Evolutionary conservation across 1,140 invertebrate genomes (phyloP).

Genomic region (Solenopsis fugax): DNA sequence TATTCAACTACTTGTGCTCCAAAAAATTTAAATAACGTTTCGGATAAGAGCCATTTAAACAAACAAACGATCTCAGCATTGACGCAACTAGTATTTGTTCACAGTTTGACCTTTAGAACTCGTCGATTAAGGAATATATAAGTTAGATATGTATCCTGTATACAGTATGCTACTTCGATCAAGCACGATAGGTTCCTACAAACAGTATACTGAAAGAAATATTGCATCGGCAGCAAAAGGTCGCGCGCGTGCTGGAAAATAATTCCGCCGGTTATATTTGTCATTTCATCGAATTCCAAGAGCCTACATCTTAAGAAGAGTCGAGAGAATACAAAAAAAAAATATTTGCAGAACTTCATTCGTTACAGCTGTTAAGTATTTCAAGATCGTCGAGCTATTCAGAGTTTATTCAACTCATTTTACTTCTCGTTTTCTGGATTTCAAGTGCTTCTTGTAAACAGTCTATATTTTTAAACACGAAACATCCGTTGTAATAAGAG

Average conservation of each 20-base stretch:
- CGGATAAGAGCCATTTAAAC: not conserved
- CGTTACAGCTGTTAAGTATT: not conserved
- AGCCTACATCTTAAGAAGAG: not conserved
- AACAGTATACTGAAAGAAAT: not conserved
- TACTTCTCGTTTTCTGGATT: not conserved
- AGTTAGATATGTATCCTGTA: not conserved
- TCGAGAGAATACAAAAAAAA: not conserved
- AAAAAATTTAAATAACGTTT: slow-evolving; percentile 1
- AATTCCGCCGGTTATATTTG: slow-evolving; percentile 10
- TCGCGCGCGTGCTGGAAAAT: not conserved
- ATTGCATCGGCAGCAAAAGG: slow-evolving; percentile 32
- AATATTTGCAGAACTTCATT: not conserved
- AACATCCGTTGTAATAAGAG: not conserved
- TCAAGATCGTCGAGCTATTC: not conserved
- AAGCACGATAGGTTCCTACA: not conserved
- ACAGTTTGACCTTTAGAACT: slow-evolving; percentile 7
- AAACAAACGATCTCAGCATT: not conserved
- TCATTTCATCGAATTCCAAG: slow-evolving; percentile 26
- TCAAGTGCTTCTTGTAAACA: not conserved
- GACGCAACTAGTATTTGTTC: not conserved
- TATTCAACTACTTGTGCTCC: too few relatives aligned
- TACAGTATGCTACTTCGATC: not conserved
- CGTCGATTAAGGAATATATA: slow-evolving; percentile 20
- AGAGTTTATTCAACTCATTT: not conserved
- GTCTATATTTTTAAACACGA: not conserved